Conservation (phyloP, 1,140 invertebrate species). For the Panagrolaimus sp. region DNA sequence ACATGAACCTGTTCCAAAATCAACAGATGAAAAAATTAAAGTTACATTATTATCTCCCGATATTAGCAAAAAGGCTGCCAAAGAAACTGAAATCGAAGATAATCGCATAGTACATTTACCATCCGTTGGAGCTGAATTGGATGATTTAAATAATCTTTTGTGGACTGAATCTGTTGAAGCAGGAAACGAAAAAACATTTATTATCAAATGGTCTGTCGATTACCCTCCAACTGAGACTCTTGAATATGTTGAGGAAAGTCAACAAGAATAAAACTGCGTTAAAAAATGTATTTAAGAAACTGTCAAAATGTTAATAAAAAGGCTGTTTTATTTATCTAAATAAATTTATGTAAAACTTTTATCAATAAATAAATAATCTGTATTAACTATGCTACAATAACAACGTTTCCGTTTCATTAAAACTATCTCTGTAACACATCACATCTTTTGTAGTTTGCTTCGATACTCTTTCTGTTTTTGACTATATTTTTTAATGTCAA, state of each 20-base stretch:
- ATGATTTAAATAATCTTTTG: constrained; percentile 58
- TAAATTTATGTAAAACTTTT: no score
- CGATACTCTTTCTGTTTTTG: no score
- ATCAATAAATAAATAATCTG: no score
- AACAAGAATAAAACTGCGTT: no score
- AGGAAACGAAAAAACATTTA: constrained; percentile 37
- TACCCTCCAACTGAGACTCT: constrained; percentile 7
- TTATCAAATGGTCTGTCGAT: constrained; percentile 31
- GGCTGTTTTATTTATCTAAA: no score
- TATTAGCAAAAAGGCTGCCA: constrained; percentile 22
- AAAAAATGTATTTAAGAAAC: no score
- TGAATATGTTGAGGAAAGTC: background rate
- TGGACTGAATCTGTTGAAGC: constrained; percentile 55
- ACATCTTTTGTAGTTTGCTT: no score
- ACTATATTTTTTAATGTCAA: no score
- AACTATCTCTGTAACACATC: no score
- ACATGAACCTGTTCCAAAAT: constrained; percentile 58
- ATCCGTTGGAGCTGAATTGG: constrained; percentile 41
- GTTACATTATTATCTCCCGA: constrained; percentile 55
- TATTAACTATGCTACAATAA: no score
- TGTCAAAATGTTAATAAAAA: no score
- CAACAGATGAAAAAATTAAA: constrained; percentile 60
- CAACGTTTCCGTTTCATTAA: no score
- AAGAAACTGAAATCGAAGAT: constrained; percentile 16
- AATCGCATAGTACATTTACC: constrained; percentile 19